Evolutionary conservation across 2,888 invertebrate genomes (phyloP), one percentile per base, ranked within the genome.

Genomic region (Drosophila phalerata): DNA sequence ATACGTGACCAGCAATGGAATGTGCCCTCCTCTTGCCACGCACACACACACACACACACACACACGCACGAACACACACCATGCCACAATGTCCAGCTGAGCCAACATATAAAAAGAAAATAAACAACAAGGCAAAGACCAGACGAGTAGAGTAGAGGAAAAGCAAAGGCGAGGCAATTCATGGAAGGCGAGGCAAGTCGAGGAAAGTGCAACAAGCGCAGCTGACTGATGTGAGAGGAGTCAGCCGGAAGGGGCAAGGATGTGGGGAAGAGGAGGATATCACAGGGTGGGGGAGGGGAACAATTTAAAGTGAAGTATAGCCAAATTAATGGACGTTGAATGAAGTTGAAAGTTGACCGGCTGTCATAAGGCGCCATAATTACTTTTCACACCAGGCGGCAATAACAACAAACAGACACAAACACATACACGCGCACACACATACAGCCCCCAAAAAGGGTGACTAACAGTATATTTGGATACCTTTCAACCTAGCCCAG

Each of bases 351-450:
- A 65, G 65, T 77, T 81, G 86, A 73, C 72, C 88, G 86, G 69
- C 86, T 85, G 88, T 83, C 88, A 88, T 77, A 88, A 77, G 85
- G 83, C 88, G 77, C 70, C 77, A 83, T 84, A 88, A 88, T 88
- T 84, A 85, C 83, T 77, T 79, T 88, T 84, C 86, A 88, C 83
- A 88, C 83, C 76, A 81, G 78, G 69, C 74, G 71, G 71, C 65
- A 51, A 38, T 45, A 61, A 60, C 62, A 47, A 42, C 53, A 53
- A 47, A 52, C 52, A 40, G 17, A n/a, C 28, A 38, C 49, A 57
- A 37, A 47, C 56, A 43, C 11, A 47, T 37, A 37, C 43, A 34
- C 48, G 53, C 43, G 40, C 34, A 13, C 30, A 38, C 56, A 40
- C 10, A 47, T 28, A 30, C 45, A 45, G 19, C 11, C 5, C 2